phyloP scores from a whole-genome alignment of 2,888 invertebrate species.

The Carterocephalus palaemon region DNA sequence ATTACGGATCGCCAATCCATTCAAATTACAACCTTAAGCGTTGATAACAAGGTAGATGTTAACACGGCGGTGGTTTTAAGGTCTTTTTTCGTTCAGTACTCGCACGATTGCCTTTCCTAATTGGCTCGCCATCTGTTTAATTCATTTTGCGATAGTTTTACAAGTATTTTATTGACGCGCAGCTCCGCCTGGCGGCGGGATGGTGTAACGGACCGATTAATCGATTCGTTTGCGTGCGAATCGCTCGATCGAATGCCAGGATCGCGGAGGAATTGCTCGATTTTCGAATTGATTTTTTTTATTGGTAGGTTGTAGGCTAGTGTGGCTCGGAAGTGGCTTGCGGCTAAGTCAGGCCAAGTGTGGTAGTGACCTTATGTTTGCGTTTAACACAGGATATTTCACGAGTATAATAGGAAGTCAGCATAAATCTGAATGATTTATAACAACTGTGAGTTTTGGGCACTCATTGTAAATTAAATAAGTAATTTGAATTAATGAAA shows the following conservation, averaged over 20 bases:
- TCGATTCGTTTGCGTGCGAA: slow-evolving; percentile 73
- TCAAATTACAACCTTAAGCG: slow-evolving; percentile 47
- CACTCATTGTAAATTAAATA: too few relatives aligned
- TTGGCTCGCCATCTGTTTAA: slow-evolving; percentile 77
- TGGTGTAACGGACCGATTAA: slow-evolving; percentile 71
- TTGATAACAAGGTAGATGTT: slow-evolving; percentile 43
- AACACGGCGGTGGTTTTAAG: slow-evolving; percentile 40
- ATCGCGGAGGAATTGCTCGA: slow-evolving; percentile 51
- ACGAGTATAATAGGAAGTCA: too few relatives aligned
- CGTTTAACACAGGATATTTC: too few relatives aligned
- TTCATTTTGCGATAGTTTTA: slow-evolving; percentile 79
- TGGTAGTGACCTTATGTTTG: too few relatives aligned
- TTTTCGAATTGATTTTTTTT: slow-evolving; percentile 24
- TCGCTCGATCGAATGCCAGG: slow-evolving; percentile 55
- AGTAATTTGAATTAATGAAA: too few relatives aligned
- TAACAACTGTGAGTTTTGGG: too few relatives aligned
- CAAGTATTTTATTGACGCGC: slow-evolving; percentile 78
- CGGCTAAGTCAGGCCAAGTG: background rate
- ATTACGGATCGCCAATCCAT: slow-evolving; percentile 46
- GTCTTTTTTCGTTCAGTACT: slow-evolving; percentile 70
- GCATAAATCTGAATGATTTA: too few relatives aligned
- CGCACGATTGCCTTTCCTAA: slow-evolving; percentile 78
- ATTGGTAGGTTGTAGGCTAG: slow-evolving; percentile 3
- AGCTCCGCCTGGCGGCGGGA: slow-evolving; percentile 70
- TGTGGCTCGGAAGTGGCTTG: background rate